These are phyloP conservation scores for Drosophila kambysellisi DNA, from an alignment of 2,888 invertebrate species.

Conservation along the genomic window DNA sequence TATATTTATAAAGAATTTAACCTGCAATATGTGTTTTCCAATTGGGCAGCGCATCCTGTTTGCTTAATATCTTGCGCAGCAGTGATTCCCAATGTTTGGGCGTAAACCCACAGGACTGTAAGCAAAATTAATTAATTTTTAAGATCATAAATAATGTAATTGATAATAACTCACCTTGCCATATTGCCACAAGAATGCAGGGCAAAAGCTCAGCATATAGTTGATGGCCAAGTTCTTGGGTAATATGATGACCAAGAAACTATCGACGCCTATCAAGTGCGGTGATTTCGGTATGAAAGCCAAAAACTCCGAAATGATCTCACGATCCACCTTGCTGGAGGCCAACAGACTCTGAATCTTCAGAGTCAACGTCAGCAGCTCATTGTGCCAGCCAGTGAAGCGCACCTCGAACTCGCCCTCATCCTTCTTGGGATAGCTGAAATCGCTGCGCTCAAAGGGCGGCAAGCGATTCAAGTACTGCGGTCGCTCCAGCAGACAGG, in stretches of 20 bases:
- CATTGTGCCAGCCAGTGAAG: slow-evolving; percentile 83
- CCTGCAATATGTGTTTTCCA: slow-evolving; percentile 83
- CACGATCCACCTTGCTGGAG: slow-evolving; percentile 85
- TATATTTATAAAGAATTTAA: slow-evolving; percentile 23
- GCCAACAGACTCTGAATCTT: slow-evolving; percentile 86
- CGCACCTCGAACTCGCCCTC: slow-evolving; percentile 82
- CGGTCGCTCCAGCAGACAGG: slow-evolving; percentile 82
- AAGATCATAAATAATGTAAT: neutral
- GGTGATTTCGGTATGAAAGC: slow-evolving; percentile 87
- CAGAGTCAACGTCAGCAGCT: slow-evolving; percentile 78
- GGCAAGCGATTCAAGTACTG: slow-evolving; percentile 83
- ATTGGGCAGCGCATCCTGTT: slow-evolving; percentile 81
- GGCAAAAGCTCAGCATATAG: slow-evolving; percentile 87
- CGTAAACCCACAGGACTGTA: slow-evolving; percentile 82
- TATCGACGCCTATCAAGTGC: slow-evolving; percentile 86
- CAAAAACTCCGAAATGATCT: slow-evolving; percentile 87
- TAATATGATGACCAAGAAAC: slow-evolving; percentile 86
- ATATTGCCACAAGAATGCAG: slow-evolving; percentile 88
- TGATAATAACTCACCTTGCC: slow-evolving; percentile 86
- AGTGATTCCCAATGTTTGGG: slow-evolving; percentile 84
- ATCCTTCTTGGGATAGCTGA: slow-evolving; percentile 81
- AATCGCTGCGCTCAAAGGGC: slow-evolving; percentile 81
- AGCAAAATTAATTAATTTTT: neutral
- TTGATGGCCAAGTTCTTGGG: slow-evolving; percentile 86
- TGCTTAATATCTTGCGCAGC: slow-evolving; percentile 82